phyloP scores from a whole-genome alignment of 2,113 vertebrate genomes.

The Pitta sordida region DNA sequence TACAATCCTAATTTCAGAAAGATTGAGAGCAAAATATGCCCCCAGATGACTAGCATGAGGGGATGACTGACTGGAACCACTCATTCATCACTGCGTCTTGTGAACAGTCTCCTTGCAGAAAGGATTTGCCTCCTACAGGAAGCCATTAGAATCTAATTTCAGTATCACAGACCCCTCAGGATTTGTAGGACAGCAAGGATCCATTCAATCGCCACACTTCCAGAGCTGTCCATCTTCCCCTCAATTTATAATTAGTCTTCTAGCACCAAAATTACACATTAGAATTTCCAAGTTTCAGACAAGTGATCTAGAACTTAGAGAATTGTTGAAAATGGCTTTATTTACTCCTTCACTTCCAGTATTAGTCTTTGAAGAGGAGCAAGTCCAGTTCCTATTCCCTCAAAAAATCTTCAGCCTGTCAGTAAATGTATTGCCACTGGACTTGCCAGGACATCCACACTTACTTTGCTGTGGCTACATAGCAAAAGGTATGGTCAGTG shows the following conservation, averaged over 20 bases:
- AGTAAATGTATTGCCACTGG: background rate
- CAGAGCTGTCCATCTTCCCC: background rate
- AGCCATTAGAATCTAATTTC: background rate
- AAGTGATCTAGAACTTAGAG: background rate
- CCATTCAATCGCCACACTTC: background rate
- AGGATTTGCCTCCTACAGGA: background rate
- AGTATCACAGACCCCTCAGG: background rate
- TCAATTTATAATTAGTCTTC: background rate
- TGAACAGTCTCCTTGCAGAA: background rate
- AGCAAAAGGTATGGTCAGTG: background rate
- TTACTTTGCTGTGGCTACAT: background rate
- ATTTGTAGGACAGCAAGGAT: background rate
- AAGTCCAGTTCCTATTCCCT: background rate
- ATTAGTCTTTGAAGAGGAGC: background rate
- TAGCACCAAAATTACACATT: background rate
- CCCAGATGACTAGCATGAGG: background rate
- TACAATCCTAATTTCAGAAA: background rate
- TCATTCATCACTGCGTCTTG: rapidly evolving
- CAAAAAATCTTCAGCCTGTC: background rate
- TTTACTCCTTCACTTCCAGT: background rate
- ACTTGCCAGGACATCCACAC: background rate
- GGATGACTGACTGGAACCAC: background rate
- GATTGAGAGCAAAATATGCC: background rate
- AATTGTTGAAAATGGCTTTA: background rate
- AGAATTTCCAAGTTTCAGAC: background rate